Base-by-base conservation (phyloP, 1,140 invertebrate genomes). In the Drosophila ananassae region DNA sequence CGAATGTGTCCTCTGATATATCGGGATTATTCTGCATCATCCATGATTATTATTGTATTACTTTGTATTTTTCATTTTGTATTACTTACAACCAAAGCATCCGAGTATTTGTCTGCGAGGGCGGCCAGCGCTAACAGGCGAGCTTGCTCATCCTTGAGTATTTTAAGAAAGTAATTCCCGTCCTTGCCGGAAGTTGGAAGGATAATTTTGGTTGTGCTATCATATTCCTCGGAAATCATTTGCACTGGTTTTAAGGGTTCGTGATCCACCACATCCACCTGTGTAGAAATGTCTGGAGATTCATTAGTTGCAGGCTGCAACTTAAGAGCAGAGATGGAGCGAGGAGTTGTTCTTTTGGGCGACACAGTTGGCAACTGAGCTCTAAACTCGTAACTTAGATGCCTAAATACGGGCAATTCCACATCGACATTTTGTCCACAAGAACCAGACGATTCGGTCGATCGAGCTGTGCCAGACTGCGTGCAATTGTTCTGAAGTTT, bases 301-400 rank as follows among this genome's bases (percentile, higher is more conserved):
- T 57, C 25, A 30, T 12, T 30, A 17, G 22, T 68, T 5, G 10
- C 9, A 25, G 67, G 17, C 8, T 60, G 37, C 5, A 64, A 39
- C 28, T 75, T 80, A 0, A 48, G 32, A 5, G 68, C 39, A 12
- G 67, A 92, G 77, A n/a, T 91, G 76, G 80, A 93, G 93, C 90
- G 82, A 7, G 52, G 44, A 6, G 55, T 66, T 55, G 21, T 60
- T 8, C 87, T 68, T 83, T 95, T 94, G 1, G 94, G 94, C 61
- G 94, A 95, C 3, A 95, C 92, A 7, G 96, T 94, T 1, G 95
- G 95, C 46, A 97, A 91, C 91, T 97, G 97, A 2, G 96, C 96
- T 6, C 96, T 93, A 87, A 98, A 98, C 89, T 97, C 96, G 1
- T 96, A 96, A 74, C 96, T 93, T 50, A 97, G 90, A 91, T 97